Evolutionary conservation across 2,888 invertebrate genomes (phyloP), one percentile per base, ranked within the genome.

Genomic region (Melanargia galathea): DNA sequence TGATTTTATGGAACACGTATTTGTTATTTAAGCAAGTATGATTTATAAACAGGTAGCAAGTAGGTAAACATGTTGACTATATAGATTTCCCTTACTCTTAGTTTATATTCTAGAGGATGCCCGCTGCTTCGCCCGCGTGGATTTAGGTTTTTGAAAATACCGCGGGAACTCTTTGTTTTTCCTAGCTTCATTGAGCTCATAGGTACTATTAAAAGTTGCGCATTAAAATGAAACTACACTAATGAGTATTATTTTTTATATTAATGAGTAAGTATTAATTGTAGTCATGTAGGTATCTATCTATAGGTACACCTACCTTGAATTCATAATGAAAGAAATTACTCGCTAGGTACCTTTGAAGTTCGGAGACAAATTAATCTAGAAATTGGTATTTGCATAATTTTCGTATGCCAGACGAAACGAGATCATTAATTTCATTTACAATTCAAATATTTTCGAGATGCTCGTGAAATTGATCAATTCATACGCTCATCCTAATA

Each of bases 341-440:
- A 33, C 20, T 52, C 11, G 4, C 52, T n/a, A n/a, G n/a, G n/a
- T 11, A 52, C 20, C 35, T 52, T 52, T 52, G 35, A 52, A 52
- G 20, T n/a, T 35, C 11, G 18, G 35, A 52, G 13, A 52, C 33
- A 35, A 52, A 52, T 52, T 35, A 52, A 20, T 52, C 33, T 52
- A 35, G 52, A 52, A 22, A 52, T 52, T 35, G 11, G 33, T 35
- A 35, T 35, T 52, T 35, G 35, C 33, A 35, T 35, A 52, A 52
- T 52, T 52, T 35, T 35, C 33, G 20, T 26, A 5, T 52, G 35
- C 11, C 20, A 52, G 73, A 72, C 71, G 69, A 72, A 78, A 76
- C 71, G 73, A 72, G 75, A 73, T 77, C 72, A 77, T 78, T 76
- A 75, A 76, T 75, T 74, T 74, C 75, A 73, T 81, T 78, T 76